Evolutionary conservation across 2,797 vertebrate genomes (phyloP), one percentile per base, ranked within the genome.

Genomic region (Orestias chungarensis): DNA sequence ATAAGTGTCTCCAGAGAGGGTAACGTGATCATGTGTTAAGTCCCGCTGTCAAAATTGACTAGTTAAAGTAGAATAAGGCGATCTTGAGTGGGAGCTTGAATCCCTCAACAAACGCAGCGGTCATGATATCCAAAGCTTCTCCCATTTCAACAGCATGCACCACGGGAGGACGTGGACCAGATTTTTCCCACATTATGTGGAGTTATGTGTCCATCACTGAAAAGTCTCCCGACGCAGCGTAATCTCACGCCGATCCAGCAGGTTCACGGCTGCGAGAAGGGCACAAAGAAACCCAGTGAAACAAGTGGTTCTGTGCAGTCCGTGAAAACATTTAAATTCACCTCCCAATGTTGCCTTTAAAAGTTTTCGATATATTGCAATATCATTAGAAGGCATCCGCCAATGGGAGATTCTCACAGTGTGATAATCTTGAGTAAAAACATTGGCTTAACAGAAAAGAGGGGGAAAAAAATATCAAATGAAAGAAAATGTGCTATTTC

Each of bases 201-300:
- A n/a, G 54, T 18, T 20, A 70, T 42, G 77, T 29, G 61, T 78
- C 73, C 64, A 43, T 86, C 80, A 47, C 54, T 44, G 57, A 49
- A 20, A 47, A 52, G 70, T 82, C 55, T 72, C n/a, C 82, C 52
- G 70, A 79, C 59, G 46, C 72, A 55, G 50, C 72, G 74, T 44
- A 76, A 72, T 52, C 35, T 78, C 52, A 54, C 57, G 25, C 57
- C 1, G 67, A 54, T 66, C 61, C 0, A 20, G 46, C 64, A 55
- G 40, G 50, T 72, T 90, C 84, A 91, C 68, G 76, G 88, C 89
- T 89, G 90, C 44, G 77, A 86, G 81, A 85, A 59, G 76, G 78
- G 66, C 74, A 89, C 55, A 88, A 40, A 40, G 68, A 70, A 74
- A 83, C 76, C 23, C 80, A 73, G 64, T 20, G 50, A 72, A 38